A percentile compares a stretch with the other conserved stretches of the same genome.
phyloP scores from a whole-genome alignment of 2,888 invertebrate species.

The Torymus texanus region DNA sequence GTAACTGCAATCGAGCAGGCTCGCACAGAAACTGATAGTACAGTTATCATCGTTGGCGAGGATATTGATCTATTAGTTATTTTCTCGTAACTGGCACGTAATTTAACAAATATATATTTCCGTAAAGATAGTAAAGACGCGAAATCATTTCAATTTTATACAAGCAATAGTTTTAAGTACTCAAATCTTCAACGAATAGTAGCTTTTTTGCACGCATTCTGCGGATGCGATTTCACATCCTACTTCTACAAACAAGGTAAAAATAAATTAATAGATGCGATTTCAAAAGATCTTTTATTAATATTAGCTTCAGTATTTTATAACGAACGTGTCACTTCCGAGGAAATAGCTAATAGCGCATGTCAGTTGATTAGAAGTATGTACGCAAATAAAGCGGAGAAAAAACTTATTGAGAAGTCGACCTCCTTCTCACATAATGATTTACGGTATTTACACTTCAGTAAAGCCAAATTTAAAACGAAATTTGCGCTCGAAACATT shows the following conservation, averaged over 20 bases:
- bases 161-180: conserved; percentile 59
- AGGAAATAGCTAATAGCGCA: neutral
- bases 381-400: conserved; percentile 3
- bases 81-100: no score
- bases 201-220: conserved; percentile 56
- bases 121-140: no score
- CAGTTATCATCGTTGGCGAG: no score
- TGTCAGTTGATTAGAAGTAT: neutral
- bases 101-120: no score
- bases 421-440: neutral
- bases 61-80: no score
- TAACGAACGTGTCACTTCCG: neutral
- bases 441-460: conserved; percentile 43
- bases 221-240: conserved; percentile 56
- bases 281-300: neutral
- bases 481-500: conserved; percentile 58
- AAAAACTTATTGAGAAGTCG: neutral
- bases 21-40: no score
- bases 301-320: conserved; percentile 8
- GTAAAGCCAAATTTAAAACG: conserved; percentile 55
- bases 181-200: conserved; percentile 37
- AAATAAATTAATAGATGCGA: conserved; percentile 52
- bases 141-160: no score
- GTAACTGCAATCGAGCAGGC: no score
- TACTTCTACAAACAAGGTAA: conserved; percentile 56